phyloP scores from a whole-genome alignment of 2,888 invertebrate species.

The Drosophila histrio region DNA sequence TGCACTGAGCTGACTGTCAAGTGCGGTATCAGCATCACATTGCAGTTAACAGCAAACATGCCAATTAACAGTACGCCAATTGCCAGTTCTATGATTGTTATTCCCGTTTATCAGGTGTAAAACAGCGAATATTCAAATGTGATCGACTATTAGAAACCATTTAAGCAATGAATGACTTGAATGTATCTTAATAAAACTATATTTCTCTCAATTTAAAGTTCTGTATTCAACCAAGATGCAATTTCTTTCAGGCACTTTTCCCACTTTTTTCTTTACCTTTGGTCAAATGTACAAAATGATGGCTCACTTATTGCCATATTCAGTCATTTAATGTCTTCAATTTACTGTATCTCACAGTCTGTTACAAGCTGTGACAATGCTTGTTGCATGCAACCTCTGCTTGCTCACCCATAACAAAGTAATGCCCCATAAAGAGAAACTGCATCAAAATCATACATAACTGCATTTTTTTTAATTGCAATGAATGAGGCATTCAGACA shows the following conservation, averaged over 20 bases:
- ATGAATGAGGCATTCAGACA: conserved; percentile 32
- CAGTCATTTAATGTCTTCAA: too few species aligned
- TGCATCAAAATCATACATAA: conserved; percentile 42
- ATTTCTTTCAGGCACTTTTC: background rate
- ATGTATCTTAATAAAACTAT: too few species aligned
- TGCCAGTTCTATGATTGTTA: background rate
- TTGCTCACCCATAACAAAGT: background rate
- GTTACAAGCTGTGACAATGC: conserved; percentile 1
- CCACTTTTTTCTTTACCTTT: background rate
- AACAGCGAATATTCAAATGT: background rate
- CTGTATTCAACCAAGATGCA: background rate
- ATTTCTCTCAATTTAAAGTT: background rate
- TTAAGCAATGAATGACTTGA: background rate
- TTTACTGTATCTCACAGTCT: background rate
- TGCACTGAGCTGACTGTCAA: conserved; percentile 26
- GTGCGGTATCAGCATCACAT: conserved; percentile 19
- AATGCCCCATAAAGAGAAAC: background rate
- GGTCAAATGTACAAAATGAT: background rate
- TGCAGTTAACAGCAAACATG: conserved; percentile 40
- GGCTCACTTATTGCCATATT: background rate
- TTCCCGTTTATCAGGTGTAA: background rate
- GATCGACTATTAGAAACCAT: background rate
- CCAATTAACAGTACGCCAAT: conserved; percentile 41
- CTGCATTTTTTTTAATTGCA: conserved; percentile 59
- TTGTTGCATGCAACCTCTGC: background rate